Conservation (phyloP, 2,888 invertebrate species). For the Lucinisca nassula region DNA sequence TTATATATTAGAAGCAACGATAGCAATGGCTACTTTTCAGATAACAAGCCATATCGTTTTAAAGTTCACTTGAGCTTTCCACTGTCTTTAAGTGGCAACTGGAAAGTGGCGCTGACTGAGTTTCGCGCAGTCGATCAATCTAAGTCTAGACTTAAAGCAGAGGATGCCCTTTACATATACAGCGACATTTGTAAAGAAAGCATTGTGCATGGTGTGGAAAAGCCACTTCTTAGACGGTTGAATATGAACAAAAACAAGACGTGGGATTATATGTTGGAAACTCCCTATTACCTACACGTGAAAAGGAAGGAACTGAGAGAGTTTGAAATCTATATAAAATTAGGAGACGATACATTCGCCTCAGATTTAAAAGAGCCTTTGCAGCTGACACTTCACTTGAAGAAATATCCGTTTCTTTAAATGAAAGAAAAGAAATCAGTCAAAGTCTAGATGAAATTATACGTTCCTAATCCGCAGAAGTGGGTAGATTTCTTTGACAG, state of each 20-base stretch:
- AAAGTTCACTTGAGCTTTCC: not conserved
- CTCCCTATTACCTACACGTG: slow-evolving; percentile 20
- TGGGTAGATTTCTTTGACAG: slow-evolving; percentile 44
- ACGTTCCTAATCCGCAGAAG: slow-evolving; percentile 51
- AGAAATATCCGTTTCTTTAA: slow-evolving; percentile 16
- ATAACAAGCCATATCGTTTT: not conserved
- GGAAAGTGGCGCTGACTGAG: not conserved
- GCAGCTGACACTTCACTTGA: slow-evolving; percentile 36
- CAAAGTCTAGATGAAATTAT: slow-evolving; percentile 28
- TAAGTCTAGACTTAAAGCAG: not conserved
- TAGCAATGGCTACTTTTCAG: not conserved
- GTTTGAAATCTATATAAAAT: slow-evolving; percentile 37
- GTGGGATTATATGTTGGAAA: slow-evolving; percentile 10
- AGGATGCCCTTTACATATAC: not conserved
- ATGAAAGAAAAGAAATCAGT: not conserved
- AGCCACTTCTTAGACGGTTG: slow-evolving; percentile 12
- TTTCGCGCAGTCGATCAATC: not conserved
- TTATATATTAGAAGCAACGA: slow-evolving; percentile 3
- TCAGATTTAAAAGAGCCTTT: slow-evolving; percentile 20
- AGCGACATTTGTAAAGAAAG: not conserved
- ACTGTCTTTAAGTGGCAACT: not conserved
- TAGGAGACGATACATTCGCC: not conserved
- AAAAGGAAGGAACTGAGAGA: slow-evolving; percentile 24
- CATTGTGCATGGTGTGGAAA: slow-evolving; percentile 24
- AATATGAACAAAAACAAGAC: not conserved